Evolutionary conservation across 2,888 invertebrate genomes (phyloP).

Genomic region (Trissolcus brochymenae): DNA sequence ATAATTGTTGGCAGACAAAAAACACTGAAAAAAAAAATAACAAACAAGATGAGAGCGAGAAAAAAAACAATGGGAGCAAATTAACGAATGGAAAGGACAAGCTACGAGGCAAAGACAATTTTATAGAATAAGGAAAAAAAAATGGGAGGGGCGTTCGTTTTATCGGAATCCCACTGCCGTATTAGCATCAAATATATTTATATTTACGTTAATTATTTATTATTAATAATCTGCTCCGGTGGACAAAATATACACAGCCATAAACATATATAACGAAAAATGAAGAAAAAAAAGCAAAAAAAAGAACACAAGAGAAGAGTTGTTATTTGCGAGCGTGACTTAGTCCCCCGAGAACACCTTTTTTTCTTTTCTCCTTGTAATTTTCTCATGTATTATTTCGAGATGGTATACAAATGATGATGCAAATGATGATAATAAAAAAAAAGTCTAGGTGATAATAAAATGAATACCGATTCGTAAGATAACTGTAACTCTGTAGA

Average conservation of each 20-base stretch:
- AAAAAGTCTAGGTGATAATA: conserved; percentile 63
- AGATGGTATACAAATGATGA: conserved; percentile 64
- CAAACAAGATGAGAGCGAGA: conserved; percentile 60
- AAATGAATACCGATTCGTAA: conserved; percentile 60
- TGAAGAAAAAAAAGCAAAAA: conserved; percentile 37
- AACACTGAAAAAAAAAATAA: conserved; percentile 37
- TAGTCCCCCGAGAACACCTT: conserved; percentile 68
- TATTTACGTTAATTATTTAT: conserved; percentile 74
- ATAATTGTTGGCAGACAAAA: conserved; percentile 52
- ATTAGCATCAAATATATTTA: conserved; percentile 72
- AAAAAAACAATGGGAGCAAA: conserved; percentile 63
- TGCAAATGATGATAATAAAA: conserved; percentile 66
- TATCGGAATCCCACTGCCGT: conserved; percentile 73
- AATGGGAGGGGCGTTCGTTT: conserved; percentile 61
- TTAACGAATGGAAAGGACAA: background rate
- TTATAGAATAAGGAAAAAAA: conserved; percentile 60
- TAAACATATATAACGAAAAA: conserved; percentile 41
- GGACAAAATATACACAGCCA: conserved; percentile 42
- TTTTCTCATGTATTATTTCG: conserved; percentile 65
- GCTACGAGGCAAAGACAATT: conserved; percentile 60
- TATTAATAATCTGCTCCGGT: conserved; percentile 67
- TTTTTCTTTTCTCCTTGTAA: conserved; percentile 63
- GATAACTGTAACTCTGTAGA: conserved; percentile 70
- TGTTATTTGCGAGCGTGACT: conserved; percentile 55
- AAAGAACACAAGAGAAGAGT: conserved; percentile 30